A percentile compares a stretch with the other conserved stretches of the same genome.
Evolutionary conservation across 2,113 vertebrate genomes (phyloP).

Genomic region (Sialia sialis): DNA sequence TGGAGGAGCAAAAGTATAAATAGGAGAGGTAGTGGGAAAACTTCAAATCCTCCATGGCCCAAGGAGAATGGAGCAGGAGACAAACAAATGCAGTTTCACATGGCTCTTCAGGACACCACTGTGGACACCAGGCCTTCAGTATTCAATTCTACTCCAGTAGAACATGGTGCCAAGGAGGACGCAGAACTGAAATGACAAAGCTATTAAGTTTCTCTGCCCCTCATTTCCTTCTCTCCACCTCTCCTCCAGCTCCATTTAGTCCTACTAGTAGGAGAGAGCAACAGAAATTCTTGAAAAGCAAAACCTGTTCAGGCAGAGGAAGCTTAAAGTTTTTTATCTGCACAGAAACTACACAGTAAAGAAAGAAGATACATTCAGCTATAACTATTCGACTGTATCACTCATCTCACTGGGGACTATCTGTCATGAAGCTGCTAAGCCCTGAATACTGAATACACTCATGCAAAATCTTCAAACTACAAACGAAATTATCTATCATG

Average conservation of each 20-base stretch:
- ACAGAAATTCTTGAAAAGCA: background rate
- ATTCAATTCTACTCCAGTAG: slow-evolving; percentile 79
- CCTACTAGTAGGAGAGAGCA: background rate
- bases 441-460: background rate
- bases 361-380: background rate
- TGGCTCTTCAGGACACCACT: background rate
- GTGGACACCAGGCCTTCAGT: slow-evolving; percentile 29
- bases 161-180: slow-evolving; percentile 79
- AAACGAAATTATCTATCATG: background rate
- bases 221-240: background rate
- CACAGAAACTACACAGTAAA: background rate
- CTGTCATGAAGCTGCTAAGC: background rate
- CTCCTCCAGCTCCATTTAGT: background rate
- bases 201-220: background rate
- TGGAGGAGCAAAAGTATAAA: background rate
- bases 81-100: background rate
- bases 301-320: background rate
- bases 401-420: background rate
- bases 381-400: background rate
- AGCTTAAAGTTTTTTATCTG: background rate
- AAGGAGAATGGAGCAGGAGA: background rate
- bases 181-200: slow-evolving; percentile 69
- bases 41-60: background rate
- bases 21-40: background rate
- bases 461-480: background rate